A percentile compares a stretch with the other conserved stretches of the same genome.
Evolutionary conservation across 2,888 invertebrate species (phyloP).

Genomic region (Acanthococcus lagerstroemiae): DNA sequence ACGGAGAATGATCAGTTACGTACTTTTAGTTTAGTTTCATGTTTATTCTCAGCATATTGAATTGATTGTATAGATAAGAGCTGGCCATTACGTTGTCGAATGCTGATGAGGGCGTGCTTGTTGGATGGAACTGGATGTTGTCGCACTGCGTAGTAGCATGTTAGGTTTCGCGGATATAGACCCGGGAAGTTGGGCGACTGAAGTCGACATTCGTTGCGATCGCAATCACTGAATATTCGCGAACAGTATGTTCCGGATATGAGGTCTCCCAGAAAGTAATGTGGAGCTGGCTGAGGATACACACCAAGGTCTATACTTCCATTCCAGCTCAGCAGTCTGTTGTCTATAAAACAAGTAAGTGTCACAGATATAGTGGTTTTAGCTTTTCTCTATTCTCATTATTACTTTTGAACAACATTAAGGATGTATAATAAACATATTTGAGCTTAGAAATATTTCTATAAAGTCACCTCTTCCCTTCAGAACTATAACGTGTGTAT

Average conservation of each 20-base stretch:
- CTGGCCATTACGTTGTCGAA: conserved; percentile 74
- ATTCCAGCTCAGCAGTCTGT: neutral
- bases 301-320: neutral
- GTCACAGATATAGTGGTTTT: no score
- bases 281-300: conserved; percentile 39
- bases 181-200: conserved; percentile 90
- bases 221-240: conserved; percentile 83
- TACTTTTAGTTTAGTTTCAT: conserved; percentile 45
- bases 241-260: conserved; percentile 88
- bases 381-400: no score
- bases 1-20: neutral
- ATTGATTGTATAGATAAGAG: conserved; percentile 70
- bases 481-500: no score
- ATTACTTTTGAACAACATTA: no score
- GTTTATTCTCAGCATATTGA: conserved; percentile 38
- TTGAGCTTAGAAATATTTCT: no score
- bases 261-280: conserved; percentile 72
- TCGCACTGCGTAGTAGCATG: conserved; percentile 84
- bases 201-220: conserved; percentile 75
- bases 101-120: conserved; percentile 77
- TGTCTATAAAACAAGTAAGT: neutral
- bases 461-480: no score
- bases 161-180: conserved; percentile 84
- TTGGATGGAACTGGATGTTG: conserved; percentile 74
- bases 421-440: no score